Conservation (phyloP, 2,113 vertebrate genomes). For the Chlorodrepanis virens region DNA sequence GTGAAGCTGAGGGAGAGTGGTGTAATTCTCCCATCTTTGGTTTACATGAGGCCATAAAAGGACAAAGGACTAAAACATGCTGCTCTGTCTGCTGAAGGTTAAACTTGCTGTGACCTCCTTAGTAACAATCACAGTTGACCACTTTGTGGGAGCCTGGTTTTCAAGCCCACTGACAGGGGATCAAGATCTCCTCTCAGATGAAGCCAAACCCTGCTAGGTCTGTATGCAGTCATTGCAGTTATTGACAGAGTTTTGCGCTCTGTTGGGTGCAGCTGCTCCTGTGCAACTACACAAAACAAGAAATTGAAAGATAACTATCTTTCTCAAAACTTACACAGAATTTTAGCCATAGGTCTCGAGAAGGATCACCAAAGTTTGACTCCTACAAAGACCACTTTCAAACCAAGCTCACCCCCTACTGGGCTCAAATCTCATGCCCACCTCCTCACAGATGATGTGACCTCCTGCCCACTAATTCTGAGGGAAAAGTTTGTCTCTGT, state of each 20-base stretch:
- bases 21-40: not conserved
- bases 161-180: not conserved
- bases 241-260: not conserved
- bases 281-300: not conserved
- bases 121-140: accelerated
- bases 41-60: not conserved
- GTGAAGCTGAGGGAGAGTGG: not conserved
- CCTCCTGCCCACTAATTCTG: not conserved
- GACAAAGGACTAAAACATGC: not conserved
- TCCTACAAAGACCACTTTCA: not conserved
- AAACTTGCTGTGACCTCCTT: not conserved
- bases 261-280: not conserved
- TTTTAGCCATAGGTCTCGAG: accelerated
- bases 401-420: accelerated
- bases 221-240: not conserved
- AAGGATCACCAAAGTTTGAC: not conserved
- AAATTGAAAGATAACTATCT: not conserved
- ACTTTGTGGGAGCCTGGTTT: not conserved
- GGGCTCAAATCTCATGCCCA: not conserved
- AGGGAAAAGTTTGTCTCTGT: not conserved
- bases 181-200: not conserved
- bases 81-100: not conserved
- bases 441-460: not conserved
- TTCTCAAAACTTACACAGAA: not conserved
- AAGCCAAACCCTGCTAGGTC: not conserved